These are phyloP conservation scores for Hippocampus zosterae DNA, from an alignment of 2,113 vertebrate genomes.

Conservation along the genomic window DNA sequence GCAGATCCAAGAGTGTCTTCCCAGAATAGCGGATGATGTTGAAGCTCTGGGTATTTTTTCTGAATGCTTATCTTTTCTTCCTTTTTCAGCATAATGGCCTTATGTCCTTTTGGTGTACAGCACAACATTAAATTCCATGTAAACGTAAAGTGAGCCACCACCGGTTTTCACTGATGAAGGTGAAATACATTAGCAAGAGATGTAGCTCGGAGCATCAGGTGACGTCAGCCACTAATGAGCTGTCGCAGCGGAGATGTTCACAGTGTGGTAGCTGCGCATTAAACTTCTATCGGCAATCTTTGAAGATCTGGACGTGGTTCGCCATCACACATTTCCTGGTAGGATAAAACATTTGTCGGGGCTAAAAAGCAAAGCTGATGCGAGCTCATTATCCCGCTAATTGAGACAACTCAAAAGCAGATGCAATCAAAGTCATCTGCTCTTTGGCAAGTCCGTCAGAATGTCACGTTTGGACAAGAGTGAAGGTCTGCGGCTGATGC, in stretches of 20 bases:
- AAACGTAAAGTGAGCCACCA: neutral
- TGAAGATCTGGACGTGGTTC: slow-evolving; percentile 19
- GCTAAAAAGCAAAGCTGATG: slow-evolving; percentile 14
- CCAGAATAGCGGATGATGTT: slow-evolving; percentile 5
- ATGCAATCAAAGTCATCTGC: slow-evolving; percentile 21
- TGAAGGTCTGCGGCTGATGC: slow-evolving; percentile 28
- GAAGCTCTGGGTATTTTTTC: neutral
- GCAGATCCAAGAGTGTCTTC: neutral
- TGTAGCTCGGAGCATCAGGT: neutral
- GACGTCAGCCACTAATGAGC: slow-evolving; percentile 15
- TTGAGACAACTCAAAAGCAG: slow-evolving; percentile 25
- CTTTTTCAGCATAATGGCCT: neutral
- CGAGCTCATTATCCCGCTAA: slow-evolving; percentile 49
- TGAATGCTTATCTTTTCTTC: neutral
- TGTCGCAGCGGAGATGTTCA: slow-evolving; percentile 21
- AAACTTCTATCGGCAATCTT: slow-evolving; percentile 27
- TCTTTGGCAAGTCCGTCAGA: slow-evolving; percentile 55
- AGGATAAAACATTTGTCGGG: slow-evolving; percentile 1
- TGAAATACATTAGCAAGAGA: neutral
- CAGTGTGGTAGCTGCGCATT: slow-evolving; percentile 5
- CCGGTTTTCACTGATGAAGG: neutral
- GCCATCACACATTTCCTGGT: slow-evolving; percentile 21
- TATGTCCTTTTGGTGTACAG: neutral
- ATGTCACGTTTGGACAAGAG: slow-evolving; percentile 59
- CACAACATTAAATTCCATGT: neutral